These are phyloP conservation scores for Cecidostiba fungosa DNA, from an alignment of 2,888 invertebrate genomes.

Conservation along the genomic window DNA sequence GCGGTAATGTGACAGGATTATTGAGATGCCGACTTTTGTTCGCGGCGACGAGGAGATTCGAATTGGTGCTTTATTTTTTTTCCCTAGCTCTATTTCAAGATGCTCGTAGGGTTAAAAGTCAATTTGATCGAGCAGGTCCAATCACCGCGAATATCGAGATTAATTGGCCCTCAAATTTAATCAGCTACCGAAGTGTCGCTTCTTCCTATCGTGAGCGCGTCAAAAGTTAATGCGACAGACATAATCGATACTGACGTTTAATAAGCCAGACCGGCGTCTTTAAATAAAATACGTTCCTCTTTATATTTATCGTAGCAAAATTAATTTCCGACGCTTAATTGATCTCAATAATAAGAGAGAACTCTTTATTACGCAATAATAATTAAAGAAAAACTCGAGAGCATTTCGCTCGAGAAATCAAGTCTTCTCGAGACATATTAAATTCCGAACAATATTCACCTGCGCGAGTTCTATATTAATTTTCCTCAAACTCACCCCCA, in stretches of 20 bases:
- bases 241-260: not conserved
- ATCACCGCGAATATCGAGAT: not conserved
- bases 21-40: not conserved
- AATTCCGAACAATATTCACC: not conserved
- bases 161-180: constrained; percentile 5
- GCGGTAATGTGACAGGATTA: not conserved
- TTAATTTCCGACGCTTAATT: not conserved
- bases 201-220: not conserved
- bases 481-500: not conserved
- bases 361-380: no score
- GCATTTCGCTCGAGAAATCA: not conserved
- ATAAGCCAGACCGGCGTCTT: no score
- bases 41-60: not conserved
- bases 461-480: not conserved
- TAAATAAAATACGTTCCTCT: no score
- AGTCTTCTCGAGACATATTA: not conserved
- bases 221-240: not conserved
- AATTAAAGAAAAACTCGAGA: no score
- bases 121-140: not conserved
- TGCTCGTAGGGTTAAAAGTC: not conserved
- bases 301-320: not conserved
- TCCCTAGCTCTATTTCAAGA: not conserved
- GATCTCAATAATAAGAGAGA: no score
- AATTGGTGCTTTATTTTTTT: not conserved
- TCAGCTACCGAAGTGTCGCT: not conserved